Evolutionary conservation across 2,888 invertebrate species (phyloP).

Genomic region (Thelaira solivaga): DNA sequence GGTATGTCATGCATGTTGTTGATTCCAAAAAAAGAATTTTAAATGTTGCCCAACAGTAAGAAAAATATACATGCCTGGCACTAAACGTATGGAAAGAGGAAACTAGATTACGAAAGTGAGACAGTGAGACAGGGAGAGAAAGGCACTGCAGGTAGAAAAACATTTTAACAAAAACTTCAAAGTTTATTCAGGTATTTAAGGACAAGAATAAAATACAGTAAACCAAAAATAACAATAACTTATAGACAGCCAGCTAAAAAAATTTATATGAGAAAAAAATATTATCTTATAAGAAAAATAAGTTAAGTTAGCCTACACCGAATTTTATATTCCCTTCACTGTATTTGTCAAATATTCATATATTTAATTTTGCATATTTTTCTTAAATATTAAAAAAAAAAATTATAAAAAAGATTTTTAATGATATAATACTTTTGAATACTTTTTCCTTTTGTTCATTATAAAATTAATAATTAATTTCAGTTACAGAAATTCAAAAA

Average conservation of each 20-base stretch:
- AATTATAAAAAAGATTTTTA: no score
- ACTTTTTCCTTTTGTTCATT: no score
- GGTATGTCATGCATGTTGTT: conserved; percentile 31
- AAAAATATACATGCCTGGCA: conserved; percentile 4
- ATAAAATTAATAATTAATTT: no score
- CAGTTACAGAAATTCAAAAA: no score
- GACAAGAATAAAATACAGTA: conserved; percentile 4
- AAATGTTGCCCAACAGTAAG: conserved; percentile 37
- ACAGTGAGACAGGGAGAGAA: neutral
- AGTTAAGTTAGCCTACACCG: no score
- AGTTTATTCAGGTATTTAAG: conserved; percentile 29
- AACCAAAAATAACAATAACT: conserved; percentile 21
- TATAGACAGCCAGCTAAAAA: neutral
- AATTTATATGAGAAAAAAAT: neutral
- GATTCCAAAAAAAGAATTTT: conserved; percentile 26
- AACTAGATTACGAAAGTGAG: neutral
- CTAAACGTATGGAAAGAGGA: no score
- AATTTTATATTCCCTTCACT: no score
- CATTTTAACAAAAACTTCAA: conserved; percentile 45
- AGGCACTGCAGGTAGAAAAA: conserved; percentile 27
- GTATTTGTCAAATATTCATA: no score
- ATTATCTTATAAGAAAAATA: conserved; percentile 14
- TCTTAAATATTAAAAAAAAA: no score
- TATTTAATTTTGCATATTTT: no score
- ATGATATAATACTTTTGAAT: no score